phyloP scores from a whole-genome alignment of 2,797 vertebrate genomes.

The Microtus californicus region DNA sequence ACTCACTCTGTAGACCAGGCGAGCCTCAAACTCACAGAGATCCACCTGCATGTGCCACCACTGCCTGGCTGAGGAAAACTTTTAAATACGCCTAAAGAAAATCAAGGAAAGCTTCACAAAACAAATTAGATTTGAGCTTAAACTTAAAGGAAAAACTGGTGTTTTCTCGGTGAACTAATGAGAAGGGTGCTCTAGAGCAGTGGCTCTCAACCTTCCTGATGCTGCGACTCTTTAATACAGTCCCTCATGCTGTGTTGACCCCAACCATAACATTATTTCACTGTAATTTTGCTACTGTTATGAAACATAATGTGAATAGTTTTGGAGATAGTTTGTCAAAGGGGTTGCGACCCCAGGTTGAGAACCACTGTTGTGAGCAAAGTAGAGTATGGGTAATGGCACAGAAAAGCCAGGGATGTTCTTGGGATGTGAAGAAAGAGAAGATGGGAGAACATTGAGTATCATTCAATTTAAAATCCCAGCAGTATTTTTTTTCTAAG shows the following conservation, averaged over 20 bases:
- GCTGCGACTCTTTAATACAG: background rate
- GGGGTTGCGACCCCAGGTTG: background rate
- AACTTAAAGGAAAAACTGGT: conserved; percentile 50
- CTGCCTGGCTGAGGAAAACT: background rate
- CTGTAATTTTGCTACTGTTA: background rate
- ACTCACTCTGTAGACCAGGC: background rate
- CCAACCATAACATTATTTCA: background rate
- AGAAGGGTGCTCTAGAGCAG: conserved; percentile 7
- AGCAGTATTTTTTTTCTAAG: conserved; percentile 56
- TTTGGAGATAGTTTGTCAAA: background rate
- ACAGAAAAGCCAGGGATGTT: conserved; percentile 3
- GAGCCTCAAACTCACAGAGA: background rate
- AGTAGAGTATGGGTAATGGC: background rate
- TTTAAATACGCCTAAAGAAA: conserved; percentile 50
- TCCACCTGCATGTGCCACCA: background rate
- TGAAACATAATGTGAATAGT: background rate
- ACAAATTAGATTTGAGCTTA: conserved; percentile 25
- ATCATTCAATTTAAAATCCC: conserved; percentile 10
- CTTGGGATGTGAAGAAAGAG: background rate
- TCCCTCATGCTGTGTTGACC: background rate
- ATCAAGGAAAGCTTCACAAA: conserved; percentile 34
- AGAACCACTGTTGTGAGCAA: background rate
- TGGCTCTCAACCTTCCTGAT: background rate
- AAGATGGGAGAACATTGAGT: conserved; percentile 1
- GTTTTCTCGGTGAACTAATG: conserved; percentile 24